A percentile compares a stretch with the other conserved stretches of the same genome.
These are phyloP conservation scores for Darwinula stevensoni DNA, from an alignment of 2,888 invertebrate species.

Conservation along the genomic window DNA sequence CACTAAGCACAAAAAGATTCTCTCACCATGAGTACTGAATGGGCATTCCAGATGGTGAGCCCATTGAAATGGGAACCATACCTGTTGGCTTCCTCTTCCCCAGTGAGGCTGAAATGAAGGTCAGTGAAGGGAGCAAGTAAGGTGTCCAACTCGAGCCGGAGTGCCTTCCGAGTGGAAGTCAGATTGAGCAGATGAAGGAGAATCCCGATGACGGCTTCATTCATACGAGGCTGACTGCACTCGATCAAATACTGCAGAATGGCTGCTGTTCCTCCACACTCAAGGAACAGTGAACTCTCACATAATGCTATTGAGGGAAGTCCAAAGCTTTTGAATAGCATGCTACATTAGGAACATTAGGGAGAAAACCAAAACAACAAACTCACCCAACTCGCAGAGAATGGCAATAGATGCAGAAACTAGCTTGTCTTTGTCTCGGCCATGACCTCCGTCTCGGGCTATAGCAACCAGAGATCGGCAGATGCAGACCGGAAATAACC, in stretches of 20 bases:
- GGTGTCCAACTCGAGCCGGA: neutral
- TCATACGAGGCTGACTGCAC: conserved; percentile 58
- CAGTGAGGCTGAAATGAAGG: too few relatives aligned
- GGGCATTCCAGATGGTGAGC: too few relatives aligned
- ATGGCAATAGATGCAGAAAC: conserved; percentile 58
- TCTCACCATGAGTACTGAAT: too few relatives aligned
- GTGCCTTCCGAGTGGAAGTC: neutral
- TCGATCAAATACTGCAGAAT: conserved; percentile 23
- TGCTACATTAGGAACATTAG: too few relatives aligned
- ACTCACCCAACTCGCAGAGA: conserved; percentile 64
- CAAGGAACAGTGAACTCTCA: conserved; percentile 32
- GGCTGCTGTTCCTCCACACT: conserved; percentile 27
- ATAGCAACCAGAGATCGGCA: conserved; percentile 52
- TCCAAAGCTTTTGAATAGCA: too few relatives aligned
- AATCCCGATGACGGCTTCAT: conserved; percentile 65
- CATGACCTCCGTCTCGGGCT: conserved; percentile 42
- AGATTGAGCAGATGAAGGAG: conserved; percentile 45
- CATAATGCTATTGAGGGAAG: too few relatives aligned
- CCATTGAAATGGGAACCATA: too few relatives aligned
- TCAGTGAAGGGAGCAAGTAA: conserved; percentile 9
- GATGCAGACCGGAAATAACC: conserved; percentile 37
- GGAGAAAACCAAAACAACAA: too few relatives aligned
- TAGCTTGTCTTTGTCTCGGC: conserved; percentile 56
- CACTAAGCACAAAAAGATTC: too few relatives aligned
- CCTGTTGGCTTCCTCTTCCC: too few relatives aligned